These are phyloP conservation scores for Callipepla squamata DNA, from an alignment of 2,113 vertebrate species.

Conservation along the genomic window DNA sequence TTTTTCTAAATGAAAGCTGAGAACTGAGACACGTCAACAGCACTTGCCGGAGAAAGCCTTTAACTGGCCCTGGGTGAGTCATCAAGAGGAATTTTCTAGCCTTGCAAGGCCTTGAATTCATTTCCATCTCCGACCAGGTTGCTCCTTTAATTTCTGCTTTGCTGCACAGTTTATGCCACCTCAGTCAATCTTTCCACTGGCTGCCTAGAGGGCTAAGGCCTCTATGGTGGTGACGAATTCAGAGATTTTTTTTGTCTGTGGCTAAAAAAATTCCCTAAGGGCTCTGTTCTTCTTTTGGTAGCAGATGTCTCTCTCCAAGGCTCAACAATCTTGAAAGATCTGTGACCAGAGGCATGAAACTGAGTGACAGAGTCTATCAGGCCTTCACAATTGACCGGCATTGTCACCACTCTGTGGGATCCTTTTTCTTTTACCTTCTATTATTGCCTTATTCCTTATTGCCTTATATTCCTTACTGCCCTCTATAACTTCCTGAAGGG, in stretches of 20 bases:
- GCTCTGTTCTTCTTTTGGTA: neutral
- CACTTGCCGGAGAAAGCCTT: slow-evolving; percentile 19
- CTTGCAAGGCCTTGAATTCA: slow-evolving; percentile 4
- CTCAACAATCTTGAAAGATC: neutral
- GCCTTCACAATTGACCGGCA: neutral
- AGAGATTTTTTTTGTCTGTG: slow-evolving; percentile 2
- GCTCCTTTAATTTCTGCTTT: slow-evolving; percentile 29
- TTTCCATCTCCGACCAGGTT: slow-evolving; percentile 25
- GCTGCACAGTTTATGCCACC: slow-evolving; percentile 23
- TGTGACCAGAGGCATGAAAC: neutral
- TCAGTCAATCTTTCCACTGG: slow-evolving; percentile 54
- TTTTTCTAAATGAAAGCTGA: slow-evolving; percentile 13
- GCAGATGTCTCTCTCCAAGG: neutral
- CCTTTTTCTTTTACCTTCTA: neutral
- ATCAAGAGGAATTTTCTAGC: slow-evolving; percentile 44
- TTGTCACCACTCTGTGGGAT: neutral
- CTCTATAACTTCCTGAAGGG: too few relatives aligned
- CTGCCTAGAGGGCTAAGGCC: slow-evolving; percentile 1
- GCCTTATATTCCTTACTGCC: too few relatives aligned
- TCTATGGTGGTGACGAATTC: neutral
- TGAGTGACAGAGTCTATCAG: neutral
- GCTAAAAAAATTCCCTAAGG: neutral
- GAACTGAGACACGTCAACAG: slow-evolving; percentile 5
- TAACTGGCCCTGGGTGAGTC: slow-evolving; percentile 42
- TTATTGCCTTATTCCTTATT: too few relatives aligned